A percentile compares a stretch with the other conserved stretches of the same genome.
These are phyloP conservation scores for Halesus radiatus DNA, from an alignment of 1,140 invertebrate species.

Conservation along the genomic window DNA sequence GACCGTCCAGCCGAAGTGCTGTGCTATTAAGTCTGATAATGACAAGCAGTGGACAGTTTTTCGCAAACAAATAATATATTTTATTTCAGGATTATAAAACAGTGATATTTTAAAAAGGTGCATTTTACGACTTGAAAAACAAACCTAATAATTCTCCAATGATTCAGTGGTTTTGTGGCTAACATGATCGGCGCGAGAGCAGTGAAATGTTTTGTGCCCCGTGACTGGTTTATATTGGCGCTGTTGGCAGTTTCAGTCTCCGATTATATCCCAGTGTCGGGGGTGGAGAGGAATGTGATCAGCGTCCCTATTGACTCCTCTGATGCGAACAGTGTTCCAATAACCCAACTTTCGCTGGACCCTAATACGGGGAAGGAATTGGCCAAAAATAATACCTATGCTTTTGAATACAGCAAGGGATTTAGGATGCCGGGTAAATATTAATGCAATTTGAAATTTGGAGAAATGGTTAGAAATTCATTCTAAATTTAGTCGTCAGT, in stretches of 20 bases:
- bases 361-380: neutral
- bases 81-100: no score
- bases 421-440: constrained; percentile 35
- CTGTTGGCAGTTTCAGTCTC: neutral
- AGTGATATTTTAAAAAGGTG: no score
- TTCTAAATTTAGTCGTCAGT: no score
- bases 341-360: neutral
- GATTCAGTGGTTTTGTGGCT: neutral
- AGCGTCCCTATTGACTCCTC: neutral
- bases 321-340: neutral
- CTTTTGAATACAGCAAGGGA: constrained; percentile 45
- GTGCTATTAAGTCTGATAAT: no score
- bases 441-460: neutral
- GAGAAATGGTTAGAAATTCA: no score
- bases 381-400: constrained; percentile 38
- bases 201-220: neutral
- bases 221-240: neutral
- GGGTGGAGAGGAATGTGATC: neutral
- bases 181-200: neutral
- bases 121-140: no score
- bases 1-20: no score
- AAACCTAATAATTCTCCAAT: no score
- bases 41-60: no score
- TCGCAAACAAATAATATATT: no score
- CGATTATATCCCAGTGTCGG: neutral